phyloP scores from a whole-genome alignment of 2,113 vertebrate species.

The Poicephalus gulielmi region DNA sequence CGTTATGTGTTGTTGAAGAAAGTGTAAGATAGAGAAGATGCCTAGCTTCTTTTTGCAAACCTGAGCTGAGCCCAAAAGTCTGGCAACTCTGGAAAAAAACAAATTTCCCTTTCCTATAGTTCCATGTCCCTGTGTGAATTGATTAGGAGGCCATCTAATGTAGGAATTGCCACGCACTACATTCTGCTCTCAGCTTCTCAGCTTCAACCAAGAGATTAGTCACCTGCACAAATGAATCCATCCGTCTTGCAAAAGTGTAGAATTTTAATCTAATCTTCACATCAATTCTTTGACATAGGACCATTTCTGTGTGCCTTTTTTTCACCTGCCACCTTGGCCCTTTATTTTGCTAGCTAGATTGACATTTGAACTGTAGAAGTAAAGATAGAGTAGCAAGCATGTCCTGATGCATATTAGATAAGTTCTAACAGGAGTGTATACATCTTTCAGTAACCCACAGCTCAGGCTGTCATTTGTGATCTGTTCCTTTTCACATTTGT shows the following conservation, averaged over 20 bases:
- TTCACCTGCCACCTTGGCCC: background rate
- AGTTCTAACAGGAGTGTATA: background rate
- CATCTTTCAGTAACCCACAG: background rate
- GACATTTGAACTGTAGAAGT: background rate
- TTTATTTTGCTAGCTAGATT: background rate
- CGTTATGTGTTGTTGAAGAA: background rate
- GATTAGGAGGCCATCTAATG: background rate
- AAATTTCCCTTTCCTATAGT: background rate
- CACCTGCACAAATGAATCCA: background rate
- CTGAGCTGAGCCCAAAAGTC: background rate
- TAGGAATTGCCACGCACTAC: background rate
- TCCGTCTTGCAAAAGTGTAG: background rate
- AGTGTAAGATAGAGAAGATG: background rate
- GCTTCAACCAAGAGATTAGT: background rate
- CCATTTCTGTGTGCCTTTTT: background rate
- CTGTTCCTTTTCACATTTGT: background rate
- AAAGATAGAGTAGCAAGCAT: background rate
- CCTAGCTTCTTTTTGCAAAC: background rate
- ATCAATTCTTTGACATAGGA: background rate
- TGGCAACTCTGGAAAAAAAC: background rate
- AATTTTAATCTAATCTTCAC: background rate
- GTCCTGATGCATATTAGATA: background rate
- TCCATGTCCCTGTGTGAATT: background rate
- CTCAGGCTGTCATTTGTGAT: background rate
- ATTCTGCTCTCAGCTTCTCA: background rate